Evolutionary conservation across 2,113 vertebrate species (phyloP), one percentile per base, ranked within the genome.

Genomic region (Calyptommatus sinebrachiatus): DNA sequence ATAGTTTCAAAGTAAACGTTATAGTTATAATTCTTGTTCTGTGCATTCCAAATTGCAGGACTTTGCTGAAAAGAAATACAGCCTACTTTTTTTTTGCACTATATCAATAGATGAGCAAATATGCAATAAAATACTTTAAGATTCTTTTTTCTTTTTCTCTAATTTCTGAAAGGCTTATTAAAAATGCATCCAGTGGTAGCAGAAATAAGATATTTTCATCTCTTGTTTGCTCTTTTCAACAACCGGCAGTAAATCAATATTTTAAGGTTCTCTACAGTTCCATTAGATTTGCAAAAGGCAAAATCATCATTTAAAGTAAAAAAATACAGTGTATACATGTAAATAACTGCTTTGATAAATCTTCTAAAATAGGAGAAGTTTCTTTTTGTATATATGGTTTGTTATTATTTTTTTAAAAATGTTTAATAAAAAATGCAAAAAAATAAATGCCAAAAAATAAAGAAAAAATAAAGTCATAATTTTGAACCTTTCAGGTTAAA

Each of bases 181-280:
- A 87, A 87, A 80, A 73, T 83, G 60, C 90, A 89, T 86, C 69
- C 85, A 89, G 70, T 71, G 24, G 79, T 86, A 91, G 87, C 88
- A 89, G 88, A 83, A 87, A 89, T 86, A 83, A 73, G 48, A 83
- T 83, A 83, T 87, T 91, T 90, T 89, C 90, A 86, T 92, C 69
- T 83, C 82, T 86, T 79, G 48, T 85, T 88, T 88, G 87, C 89
- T 90, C 29, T 90, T 81, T 4, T 88, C 89, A 89, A 87, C 88
- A 88, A 77, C 66, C 85, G 85, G 88, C 87, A 88, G 90, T 89
- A 92, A 93, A 92, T 93, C 91, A 92, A 83, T 83, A 83, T 79
- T 75, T 75, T 83, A 75, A 83, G 60, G 41, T 71, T 74, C 41
- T 63, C 60, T 35, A 71, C 45, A 24, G 5, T 79, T 70, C 66